Base-by-base conservation (phyloP, 2,113 vertebrate genomes). In the Heterochromis multidens region DNA sequence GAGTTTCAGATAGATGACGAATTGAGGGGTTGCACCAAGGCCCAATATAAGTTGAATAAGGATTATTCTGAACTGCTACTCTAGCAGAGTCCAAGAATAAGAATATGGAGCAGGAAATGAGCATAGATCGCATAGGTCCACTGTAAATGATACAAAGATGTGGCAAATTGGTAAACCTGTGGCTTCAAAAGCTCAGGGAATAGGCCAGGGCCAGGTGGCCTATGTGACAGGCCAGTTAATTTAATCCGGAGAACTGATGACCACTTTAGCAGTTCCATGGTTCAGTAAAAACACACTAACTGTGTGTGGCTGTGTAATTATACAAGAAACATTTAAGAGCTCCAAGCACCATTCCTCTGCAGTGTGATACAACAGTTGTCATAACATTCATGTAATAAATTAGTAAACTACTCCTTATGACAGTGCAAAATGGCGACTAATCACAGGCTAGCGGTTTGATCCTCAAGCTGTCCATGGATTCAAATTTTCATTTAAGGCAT, bases 361-460 rank as follows among this genome's bases (percentile, higher is more conserved):
- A 52, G 67, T 52, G 25, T 74, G 31, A 31, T 52, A 74, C 43
- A 31, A 74, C 67, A 52, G 25, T 74, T 52, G 43, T 14, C 67
- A 19, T 74, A 21, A 31, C 29, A 52, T 31, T 31, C 43, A 17
- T 52, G 67, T 52, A 74, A 52, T 31, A 52, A n/a, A 27, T 52
- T 52, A 14, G 67, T n/a, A 74, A 74, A 52, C 27, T 74, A 19
- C 27, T 52, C 67, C 17, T 0, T 29, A 31, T n/a, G 27, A 31
- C 25, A 13, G 9, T 13, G 67, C 67, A 72, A 72, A 52, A 72
- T 31, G 67, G 29, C 43, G 29, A 37, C 33, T n/a, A 63, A 72
- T 72, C 25, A 21, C 43, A 72, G 49, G 40, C 67, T 72, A 27
- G 67, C 16, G 19, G 43, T 27, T 72, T 72, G 23, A 72, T 52